These are phyloP conservation scores for Acanthopagrus latus DNA, from an alignment of 2,797 vertebrate genomes.

Conservation along the genomic window DNA sequence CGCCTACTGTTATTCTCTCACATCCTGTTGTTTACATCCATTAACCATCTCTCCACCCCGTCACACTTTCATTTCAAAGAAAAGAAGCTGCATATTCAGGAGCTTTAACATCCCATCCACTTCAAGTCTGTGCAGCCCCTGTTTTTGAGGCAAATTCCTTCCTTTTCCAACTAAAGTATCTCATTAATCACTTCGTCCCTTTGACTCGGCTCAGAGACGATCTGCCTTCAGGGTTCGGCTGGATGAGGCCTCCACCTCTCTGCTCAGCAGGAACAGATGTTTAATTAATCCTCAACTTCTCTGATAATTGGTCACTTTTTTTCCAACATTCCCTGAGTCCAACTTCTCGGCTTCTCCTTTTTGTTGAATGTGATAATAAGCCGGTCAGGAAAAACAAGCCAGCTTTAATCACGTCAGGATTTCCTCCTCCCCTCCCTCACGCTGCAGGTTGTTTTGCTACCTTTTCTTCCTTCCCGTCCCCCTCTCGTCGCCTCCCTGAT, in stretches of 20 bases:
- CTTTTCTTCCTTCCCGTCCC: not conserved
- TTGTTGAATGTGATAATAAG: not conserved
- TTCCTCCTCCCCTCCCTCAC: not conserved
- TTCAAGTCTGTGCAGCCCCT: too few species aligned
- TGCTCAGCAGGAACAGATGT: not conserved
- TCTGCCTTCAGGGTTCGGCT: not conserved
- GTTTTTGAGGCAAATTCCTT: not conserved
- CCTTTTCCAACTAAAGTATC: not conserved
- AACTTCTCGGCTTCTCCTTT: not conserved
- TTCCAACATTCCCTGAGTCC: not conserved
- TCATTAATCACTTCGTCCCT: conserved; percentile 6
- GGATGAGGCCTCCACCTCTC: not conserved
- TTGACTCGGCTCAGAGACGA: not conserved
- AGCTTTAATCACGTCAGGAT: not conserved
- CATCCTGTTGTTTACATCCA: conserved; percentile 69
- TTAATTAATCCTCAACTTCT: not conserved
- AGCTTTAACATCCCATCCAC: not conserved
- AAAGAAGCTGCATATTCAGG: not conserved
- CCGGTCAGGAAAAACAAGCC: not conserved
- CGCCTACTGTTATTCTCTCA: conserved; percentile 47
- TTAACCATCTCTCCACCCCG: conserved; percentile 2
- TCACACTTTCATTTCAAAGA: conserved; percentile 12
- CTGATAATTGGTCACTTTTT: not conserved
- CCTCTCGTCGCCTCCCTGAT: not conserved
- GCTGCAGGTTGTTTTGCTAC: too few species aligned